A percentile compares a stretch with the other conserved stretches of the same genome.
Conservation (phyloP, 2,797 vertebrate genomes). For the Lacerta bilineata region DNA sequence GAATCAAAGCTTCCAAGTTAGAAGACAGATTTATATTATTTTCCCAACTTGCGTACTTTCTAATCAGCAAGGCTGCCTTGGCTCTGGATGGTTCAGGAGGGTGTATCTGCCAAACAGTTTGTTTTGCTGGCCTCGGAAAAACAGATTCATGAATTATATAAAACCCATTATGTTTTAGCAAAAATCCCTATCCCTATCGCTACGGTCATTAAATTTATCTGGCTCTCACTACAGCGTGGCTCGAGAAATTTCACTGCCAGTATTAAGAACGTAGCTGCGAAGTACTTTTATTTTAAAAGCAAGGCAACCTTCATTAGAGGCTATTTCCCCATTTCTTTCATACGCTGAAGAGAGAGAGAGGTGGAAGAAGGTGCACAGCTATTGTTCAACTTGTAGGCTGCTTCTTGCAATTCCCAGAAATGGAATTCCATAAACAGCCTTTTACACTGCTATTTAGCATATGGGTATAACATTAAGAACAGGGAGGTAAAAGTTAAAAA, state of each 20-base stretch:
- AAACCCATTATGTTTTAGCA: conserved; percentile 9
- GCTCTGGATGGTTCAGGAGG: conserved; percentile 11
- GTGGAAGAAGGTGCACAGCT: not conserved
- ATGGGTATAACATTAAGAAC: not conserved
- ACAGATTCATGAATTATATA: conserved; percentile 41
- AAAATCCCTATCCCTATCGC: not conserved
- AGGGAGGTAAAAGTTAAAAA: not conserved
- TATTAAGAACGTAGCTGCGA: not conserved
- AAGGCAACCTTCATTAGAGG: conserved; percentile 3
- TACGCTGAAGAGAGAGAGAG: not conserved
- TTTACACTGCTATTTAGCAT: not conserved
- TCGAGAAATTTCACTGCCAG: not conserved
- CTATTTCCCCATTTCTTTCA: not conserved
- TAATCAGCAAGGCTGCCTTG: conserved; percentile 43
- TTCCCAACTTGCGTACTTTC: not conserved
- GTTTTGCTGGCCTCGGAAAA: conserved; percentile 46
- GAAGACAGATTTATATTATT: not conserved
- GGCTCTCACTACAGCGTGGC: not conserved
- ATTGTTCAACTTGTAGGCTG: not conserved
- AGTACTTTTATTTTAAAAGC: conserved; percentile 14
- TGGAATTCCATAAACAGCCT: not conserved
- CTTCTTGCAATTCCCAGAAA: not conserved
- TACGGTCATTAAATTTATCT: not conserved
- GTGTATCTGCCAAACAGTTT: conserved; percentile 18
- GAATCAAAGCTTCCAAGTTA: rapidly evolving